Evolutionary conservation across 2,888 invertebrate genomes (phyloP), one percentile per base, ranked within the genome.

Genomic region (Onchidella celtica): DNA sequence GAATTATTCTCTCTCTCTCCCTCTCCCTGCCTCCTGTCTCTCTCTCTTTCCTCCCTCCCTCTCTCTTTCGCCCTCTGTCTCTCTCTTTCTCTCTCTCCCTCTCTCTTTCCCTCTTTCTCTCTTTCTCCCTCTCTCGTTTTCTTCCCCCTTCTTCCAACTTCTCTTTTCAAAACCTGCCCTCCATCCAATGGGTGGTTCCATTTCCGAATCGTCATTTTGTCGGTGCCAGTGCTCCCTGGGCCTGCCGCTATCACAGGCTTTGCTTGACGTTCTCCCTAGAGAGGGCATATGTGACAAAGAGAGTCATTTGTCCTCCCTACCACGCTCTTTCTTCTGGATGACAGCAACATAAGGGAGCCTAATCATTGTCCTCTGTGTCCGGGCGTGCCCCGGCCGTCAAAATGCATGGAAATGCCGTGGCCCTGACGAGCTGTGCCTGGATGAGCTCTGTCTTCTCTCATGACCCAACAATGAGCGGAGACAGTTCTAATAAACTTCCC

Each of bases 401-500:
- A 27, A 57, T 57, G 66, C 65, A 66, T 77, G 57, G 36, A 65
- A 47, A 68, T 34, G 57, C 77, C 68, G 77, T 24, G 68, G 40
- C 1, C 40, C 24, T 27, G n/a, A 75, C 65, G 68, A 66, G 47
- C 36, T 36, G 3, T 24, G 38, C 59, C 69, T 27, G 40, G 34
- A 66, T 38, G 61, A 3, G 11, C 14, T 14, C n/a, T 17, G 27
- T 47, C 63, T 65, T 9, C 70, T 24, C 40, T 40, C 72, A n/a
- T 79, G 72, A 79, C 63, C 79, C 66, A 66, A 79, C 79, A 79
- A 79, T 79, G 73, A 69, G 63, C 6, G 34, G 27, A 34, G 79
- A 79, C 79, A 79, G 65, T 79, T 81, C 83, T 83, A 83, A 83
- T 83, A 81, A 83, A 83, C 83, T 83, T 83, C 78, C 83, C 81